Evolutionary conservation across 2,888 invertebrate species (phyloP), one percentile per base, ranked within the genome.

Genomic region (Galeruca laticollis): DNA sequence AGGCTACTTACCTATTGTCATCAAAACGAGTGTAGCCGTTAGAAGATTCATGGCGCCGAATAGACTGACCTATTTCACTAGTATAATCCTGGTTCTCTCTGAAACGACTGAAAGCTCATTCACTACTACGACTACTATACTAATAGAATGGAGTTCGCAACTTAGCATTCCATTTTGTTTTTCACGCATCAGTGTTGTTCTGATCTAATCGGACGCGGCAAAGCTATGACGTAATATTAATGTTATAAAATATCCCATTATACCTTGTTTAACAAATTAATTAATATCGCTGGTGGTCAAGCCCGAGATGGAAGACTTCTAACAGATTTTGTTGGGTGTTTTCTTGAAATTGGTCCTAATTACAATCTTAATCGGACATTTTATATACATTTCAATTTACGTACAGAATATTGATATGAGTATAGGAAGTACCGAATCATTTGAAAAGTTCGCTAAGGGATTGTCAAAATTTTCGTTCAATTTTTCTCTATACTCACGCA

Each of bases 31-130:
- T n/a, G 51, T 33, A 35, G 35, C 37, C 13, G 21, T 26, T 33
- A 59, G 51, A 59, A 59, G 59, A 66, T 37, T 35, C 66, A 66
- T 66, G 59, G 66, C 66, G 66, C 59, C 66, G 18, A n/a, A 8
- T 49, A 59, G 59, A 54, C 54, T 66, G 66, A 66, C 66, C 66
- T 51, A 35, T 51, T 66, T 66, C 47, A 35, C 37, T 49, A 20
- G 11, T 59, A 51, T 59, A 65, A 66, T 57, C 65, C 57, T 57
- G 37, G 18, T 31, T 49, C 47, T 49, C 11, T 18, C 57, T 49
- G 65, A 57, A 64, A 51, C 66, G 66, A 51, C 52, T 59, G 60
- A 60, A 66, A 66, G 66, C 59, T 37, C 66, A 66, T 66, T 66
- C 66, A 66, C 66, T 51, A 66, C 66, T 66, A 66, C 62, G 21